phyloP scores from a whole-genome alignment of 2,113 vertebrate species.

The Morone saxatilis region DNA sequence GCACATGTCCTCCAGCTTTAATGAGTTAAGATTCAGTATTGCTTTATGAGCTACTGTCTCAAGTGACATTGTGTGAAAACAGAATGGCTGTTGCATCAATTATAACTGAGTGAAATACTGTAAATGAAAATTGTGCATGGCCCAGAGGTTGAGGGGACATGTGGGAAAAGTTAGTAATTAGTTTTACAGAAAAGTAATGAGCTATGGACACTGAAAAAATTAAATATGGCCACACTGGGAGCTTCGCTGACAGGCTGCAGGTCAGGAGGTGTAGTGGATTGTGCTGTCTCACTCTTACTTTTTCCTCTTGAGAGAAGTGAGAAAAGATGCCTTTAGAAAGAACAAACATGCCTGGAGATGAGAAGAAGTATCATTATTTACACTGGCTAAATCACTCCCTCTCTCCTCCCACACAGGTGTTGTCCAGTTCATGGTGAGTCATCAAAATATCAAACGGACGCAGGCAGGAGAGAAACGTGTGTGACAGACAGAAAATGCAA shows the following conservation, averaged over 20 bases:
- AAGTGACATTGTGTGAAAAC: background rate
- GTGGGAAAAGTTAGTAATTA: slow-evolving; percentile 1
- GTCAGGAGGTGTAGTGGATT: slow-evolving; percentile 23
- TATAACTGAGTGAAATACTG: slow-evolving; percentile 16
- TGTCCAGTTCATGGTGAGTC: slow-evolving; percentile 53
- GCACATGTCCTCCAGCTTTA: background rate
- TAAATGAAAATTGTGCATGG: slow-evolving; percentile 3
- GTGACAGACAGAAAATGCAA: slow-evolving; percentile 25
- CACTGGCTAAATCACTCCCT: slow-evolving; percentile 2
- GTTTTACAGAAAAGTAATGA: slow-evolving; percentile 23
- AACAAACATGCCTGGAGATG: slow-evolving; percentile 11
- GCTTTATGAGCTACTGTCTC: background rate
- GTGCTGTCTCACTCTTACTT: background rate
- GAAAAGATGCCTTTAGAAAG: slow-evolving; percentile 12
- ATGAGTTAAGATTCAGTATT: background rate
- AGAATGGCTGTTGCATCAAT: slow-evolving; percentile 2
- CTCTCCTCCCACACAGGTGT: slow-evolving; percentile 44
- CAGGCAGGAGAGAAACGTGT: slow-evolving; percentile 4
- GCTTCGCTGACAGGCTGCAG: background rate
- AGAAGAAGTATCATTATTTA: slow-evolving; percentile 26
- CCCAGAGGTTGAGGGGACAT: slow-evolving; percentile 1
- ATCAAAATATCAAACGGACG: slow-evolving; percentile 43
- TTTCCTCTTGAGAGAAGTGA: slow-evolving; percentile 1
- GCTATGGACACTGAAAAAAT: background rate
- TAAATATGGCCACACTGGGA: background rate